These are phyloP conservation scores for Sarcophaga variegata DNA, from an alignment of 2,888 invertebrate species.

Conservation along the genomic window DNA sequence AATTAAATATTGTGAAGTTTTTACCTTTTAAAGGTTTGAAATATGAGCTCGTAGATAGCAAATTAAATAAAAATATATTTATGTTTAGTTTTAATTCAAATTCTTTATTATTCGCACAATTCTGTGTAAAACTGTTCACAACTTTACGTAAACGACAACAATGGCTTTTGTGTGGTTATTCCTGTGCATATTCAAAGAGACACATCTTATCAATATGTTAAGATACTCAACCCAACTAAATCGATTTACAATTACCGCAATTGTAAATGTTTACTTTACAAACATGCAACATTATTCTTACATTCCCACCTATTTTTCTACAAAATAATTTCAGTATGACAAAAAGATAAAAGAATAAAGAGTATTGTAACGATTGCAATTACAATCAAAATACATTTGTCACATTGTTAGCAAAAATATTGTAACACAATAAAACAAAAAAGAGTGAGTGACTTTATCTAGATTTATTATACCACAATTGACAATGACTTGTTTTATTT, in stretches of 20 bases:
- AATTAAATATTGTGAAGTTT: no score
- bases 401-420: slow-evolving; percentile 42
- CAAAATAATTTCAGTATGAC: neutral
- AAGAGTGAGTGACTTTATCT: slow-evolving; percentile 41
- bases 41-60: no score
- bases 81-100: no score
- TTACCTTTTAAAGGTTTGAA: no score
- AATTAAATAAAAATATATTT: no score
- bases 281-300: no score
- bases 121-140: no score
- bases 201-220: neutral
- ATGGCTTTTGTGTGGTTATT: no score
- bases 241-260: slow-evolving; percentile 2
- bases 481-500: slow-evolving; percentile 45
- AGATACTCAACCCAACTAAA: neutral
- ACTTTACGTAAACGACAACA: no score
- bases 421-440: neutral
- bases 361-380: no score
- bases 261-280: slow-evolving; percentile 43
- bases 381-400: slow-evolving; percentile 25
- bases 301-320: neutral
- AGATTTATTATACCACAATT: slow-evolving; percentile 58
- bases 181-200: no score
- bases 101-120: no score
- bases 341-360: neutral